Base-by-base conservation (phyloP, 2,797 vertebrate species). In the Nannoperca obscura region DNA sequence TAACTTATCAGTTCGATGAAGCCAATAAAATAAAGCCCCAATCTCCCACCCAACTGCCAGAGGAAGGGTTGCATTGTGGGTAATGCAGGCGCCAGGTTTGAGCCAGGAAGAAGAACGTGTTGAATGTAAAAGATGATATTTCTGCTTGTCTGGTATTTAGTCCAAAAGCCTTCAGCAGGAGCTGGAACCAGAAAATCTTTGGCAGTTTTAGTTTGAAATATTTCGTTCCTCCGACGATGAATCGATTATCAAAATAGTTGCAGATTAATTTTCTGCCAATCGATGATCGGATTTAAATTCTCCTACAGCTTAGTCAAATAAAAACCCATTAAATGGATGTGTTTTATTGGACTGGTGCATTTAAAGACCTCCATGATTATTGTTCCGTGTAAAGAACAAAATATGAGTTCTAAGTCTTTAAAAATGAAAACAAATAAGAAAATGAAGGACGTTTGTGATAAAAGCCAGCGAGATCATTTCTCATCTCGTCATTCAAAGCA, bases 401-500 rank as follows among this genome's bases (percentile, higher is more conserved):
- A 66, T 13, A 12, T 50, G 34, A 20, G 15, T 52, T 47, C 32
- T 4, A 46, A 70, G 59, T 34, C 1, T 15, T 73, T 46, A 38
- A 38, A 58, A n/a, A 8, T 3, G 64, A 34, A 63, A 14, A 19
- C 19, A 49, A 36, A 2, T 36, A 54, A 40, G 3, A 38, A 74
- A 47, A 67, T 17, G 70, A 46, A 47, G 44, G 19, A 54, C 1
- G 30, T 66, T 76, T 59, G 73, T 57, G 82, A 84, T 83, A 13
- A 83, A 86, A 88, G 78, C 44, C 15, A 0, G 19, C 2, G 17
- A 52, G 17, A 60, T 75, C 20, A 27, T 38, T 65, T 44, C 64
- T 73, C 55, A 40, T 60, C 79, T 70, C 66, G 27, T 53, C 59
- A 71, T 34, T 83, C 68, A 74, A 53, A 62, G 74, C 44, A 22